phyloP scores from a whole-genome alignment of 2,113 vertebrate species.

The Tragelaphus imberbis region DNA sequence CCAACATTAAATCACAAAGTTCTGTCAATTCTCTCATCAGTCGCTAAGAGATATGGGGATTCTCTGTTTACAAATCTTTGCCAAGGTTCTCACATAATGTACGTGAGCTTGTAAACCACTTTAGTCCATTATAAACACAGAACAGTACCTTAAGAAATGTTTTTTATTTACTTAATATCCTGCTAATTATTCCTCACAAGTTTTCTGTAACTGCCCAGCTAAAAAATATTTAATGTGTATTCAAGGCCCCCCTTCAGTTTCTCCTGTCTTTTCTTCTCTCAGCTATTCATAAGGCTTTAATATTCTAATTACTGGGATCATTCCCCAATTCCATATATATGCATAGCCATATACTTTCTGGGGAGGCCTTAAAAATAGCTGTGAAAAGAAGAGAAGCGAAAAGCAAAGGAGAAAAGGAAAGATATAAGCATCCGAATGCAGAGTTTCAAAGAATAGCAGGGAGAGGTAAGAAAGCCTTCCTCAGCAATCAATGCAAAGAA shows the following conservation, averaged over 20 bases:
- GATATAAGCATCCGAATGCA: no score
- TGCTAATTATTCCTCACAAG: neutral
- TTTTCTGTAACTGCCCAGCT: neutral
- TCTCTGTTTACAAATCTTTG: neutral
- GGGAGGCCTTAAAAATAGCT: no score
- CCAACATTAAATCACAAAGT: slow-evolving; percentile 21
- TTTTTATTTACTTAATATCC: neutral
- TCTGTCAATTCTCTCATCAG: neutral
- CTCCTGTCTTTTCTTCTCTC: neutral
- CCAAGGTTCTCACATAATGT: neutral
- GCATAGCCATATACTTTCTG: neutral
- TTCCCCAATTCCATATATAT: neutral
- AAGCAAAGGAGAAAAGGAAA: no score
- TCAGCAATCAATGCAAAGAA: no score
- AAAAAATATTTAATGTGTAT: neutral
- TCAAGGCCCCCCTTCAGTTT: neutral
- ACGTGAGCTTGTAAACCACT: neutral
- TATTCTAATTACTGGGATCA: neutral
- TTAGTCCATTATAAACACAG: neutral
- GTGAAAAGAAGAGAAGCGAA: no score
- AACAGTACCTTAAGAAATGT: neutral
- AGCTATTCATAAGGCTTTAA: neutral
- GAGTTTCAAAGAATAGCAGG: no score
- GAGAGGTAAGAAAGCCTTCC: no score
- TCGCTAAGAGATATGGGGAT: neutral